phyloP scores from a whole-genome alignment of 2,113 vertebrate species.

The Deroptyus accipitrinus region DNA sequence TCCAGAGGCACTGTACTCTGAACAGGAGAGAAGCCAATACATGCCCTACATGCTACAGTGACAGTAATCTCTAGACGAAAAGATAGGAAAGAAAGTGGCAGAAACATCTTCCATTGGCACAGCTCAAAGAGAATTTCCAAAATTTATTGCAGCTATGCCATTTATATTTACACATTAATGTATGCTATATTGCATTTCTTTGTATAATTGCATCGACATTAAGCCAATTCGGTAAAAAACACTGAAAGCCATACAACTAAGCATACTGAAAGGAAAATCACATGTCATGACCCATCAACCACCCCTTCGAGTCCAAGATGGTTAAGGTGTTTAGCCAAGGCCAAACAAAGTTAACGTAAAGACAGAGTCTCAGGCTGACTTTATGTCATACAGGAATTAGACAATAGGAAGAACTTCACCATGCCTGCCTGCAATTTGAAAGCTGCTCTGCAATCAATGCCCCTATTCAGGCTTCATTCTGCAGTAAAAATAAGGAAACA shows the following conservation, averaged over 20 bases:
- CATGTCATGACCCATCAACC: accelerated
- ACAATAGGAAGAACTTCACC: background rate
- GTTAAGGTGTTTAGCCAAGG: background rate
- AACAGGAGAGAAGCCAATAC: background rate
- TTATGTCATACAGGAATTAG: background rate
- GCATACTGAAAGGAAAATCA: background rate
- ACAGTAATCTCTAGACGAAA: background rate
- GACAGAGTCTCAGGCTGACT: background rate
- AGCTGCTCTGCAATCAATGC: background rate
- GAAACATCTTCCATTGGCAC: background rate
- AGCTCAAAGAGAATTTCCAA: background rate
- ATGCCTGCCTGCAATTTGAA: background rate
- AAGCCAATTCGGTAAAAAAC: background rate
- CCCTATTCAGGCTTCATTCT: background rate
- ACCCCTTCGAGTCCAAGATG: background rate
- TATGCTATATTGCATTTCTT: background rate
- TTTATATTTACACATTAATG: background rate
- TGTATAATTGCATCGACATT: accelerated
- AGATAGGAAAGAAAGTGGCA: background rate
- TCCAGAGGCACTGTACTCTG: background rate
- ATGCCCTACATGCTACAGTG: background rate
- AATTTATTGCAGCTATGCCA: background rate
- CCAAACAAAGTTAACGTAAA: background rate
- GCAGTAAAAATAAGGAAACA: background rate
- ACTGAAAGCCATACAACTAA: background rate